Conservation (phyloP, 2,797 vertebrate species). For the Periophthalmus magnuspinnatus region DNA sequence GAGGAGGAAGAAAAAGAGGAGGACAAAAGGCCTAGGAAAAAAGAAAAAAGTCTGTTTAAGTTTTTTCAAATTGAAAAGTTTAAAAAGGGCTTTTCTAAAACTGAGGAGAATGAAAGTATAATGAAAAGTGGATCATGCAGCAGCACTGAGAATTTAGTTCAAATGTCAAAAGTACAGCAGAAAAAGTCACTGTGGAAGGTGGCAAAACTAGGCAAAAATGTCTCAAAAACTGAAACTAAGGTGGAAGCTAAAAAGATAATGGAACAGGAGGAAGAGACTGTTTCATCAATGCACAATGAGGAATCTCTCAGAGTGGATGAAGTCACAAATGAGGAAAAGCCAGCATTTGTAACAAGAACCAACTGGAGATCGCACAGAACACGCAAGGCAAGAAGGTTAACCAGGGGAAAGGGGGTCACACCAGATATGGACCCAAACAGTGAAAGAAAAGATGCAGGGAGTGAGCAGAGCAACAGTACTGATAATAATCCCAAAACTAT, state of each 20-base stretch:
- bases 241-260: slow-evolving; percentile 29
- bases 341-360: background rate
- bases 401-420: slow-evolving; percentile 35
- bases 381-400: slow-evolving; percentile 57
- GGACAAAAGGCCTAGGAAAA: slow-evolving; percentile 16
- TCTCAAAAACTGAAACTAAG: slow-evolving; percentile 26
- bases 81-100: slow-evolving; percentile 46
- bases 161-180: slow-evolving; percentile 18
- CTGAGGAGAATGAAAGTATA: background rate
- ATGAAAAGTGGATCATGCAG: slow-evolving; percentile 44
- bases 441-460: slow-evolving; percentile 5
- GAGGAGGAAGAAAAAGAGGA: background rate
- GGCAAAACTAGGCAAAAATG: slow-evolving; percentile 15
- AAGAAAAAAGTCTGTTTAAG: slow-evolving; percentile 49
- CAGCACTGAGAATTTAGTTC: slow-evolving; percentile 54
- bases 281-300: slow-evolving; percentile 1
- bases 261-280: slow-evolving; percentile 11
- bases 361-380: slow-evolving; percentile 62
- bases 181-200: slow-evolving; percentile 17
- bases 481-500: slow-evolving; percentile 1
- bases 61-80: slow-evolving; percentile 46
- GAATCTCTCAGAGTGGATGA: slow-evolving; percentile 9
- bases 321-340: slow-evolving; percentile 7
- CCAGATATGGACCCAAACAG: slow-evolving; percentile 3
- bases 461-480: background rate